Evolutionary conservation across 2,888 invertebrate species (phyloP).

Genomic region (Kuschelorhynchus macadamiae): DNA sequence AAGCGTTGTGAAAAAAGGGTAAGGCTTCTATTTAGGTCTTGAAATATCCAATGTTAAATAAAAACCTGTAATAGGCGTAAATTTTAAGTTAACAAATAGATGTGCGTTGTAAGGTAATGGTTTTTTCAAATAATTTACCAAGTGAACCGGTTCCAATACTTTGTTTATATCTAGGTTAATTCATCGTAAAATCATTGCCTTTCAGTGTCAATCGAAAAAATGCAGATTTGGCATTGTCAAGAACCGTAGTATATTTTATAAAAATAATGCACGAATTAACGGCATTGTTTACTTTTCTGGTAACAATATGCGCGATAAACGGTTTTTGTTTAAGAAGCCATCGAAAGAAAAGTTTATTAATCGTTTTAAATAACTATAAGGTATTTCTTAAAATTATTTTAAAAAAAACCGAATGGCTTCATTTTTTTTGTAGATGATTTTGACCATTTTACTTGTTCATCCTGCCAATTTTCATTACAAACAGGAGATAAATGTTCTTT

Average conservation of each 20-base stretch:
- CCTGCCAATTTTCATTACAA: neutral
- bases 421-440: neutral
- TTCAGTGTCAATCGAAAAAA: too few species aligned
- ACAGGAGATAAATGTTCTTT: conserved; percentile 4
- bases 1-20: too few species aligned
- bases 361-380: too few species aligned
- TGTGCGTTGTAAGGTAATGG: neutral
- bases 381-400: too few species aligned
- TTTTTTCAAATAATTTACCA: neutral
- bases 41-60: too few species aligned
- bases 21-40: too few species aligned
- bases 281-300: neutral
- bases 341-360: neutral
- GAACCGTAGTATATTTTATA: too few species aligned
- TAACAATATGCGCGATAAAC: neutral
- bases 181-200: too few species aligned
- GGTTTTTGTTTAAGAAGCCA: conserved; percentile 2
- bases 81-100: too few species aligned
- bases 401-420: neutral
- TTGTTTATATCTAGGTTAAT: neutral
- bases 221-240: too few species aligned
- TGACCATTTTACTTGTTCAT: conserved; percentile 1
- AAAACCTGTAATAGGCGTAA: too few species aligned
- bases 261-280: too few species aligned
- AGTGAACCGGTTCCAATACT: neutral